Percentiles rank a stretch among this genome's conserved stretches.
Evolutionary conservation across 2,797 vertebrate genomes (phyloP).

Genomic region (Graptemys geographica): DNA sequence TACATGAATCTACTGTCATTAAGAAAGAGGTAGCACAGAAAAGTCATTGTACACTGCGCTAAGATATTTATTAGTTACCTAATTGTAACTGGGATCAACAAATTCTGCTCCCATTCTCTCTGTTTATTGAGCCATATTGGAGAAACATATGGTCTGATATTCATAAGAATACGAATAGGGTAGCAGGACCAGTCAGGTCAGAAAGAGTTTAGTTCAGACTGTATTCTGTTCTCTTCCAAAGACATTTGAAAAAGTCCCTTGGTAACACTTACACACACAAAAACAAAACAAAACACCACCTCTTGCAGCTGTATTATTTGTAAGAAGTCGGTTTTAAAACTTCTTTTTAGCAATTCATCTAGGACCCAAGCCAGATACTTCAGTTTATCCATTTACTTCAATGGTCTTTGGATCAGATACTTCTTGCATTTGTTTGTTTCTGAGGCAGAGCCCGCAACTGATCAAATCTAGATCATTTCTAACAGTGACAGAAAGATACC

Average conservation of each 20-base stretch:
- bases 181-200: neutral
- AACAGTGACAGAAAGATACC: neutral
- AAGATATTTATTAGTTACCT: neutral
- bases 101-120: slow-evolving; percentile 35
- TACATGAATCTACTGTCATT: neutral
- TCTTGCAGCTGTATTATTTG: neutral
- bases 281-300: neutral
- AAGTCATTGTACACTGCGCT: slow-evolving; percentile 32
- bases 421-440: neutral
- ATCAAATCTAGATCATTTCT: neutral
- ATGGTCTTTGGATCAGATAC: neutral
- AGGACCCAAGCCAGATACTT: neutral
- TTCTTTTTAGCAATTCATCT: neutral
- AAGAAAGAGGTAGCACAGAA: slow-evolving; percentile 13
- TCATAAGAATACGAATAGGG: neutral
- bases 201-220: neutral
- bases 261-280: neutral
- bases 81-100: neutral
- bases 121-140: rapidly evolving
- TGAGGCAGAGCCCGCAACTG: neutral
- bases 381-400: neutral
- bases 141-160: neutral
- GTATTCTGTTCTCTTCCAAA: neutral
- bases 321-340: neutral
- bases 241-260: neutral